Evolutionary conservation across 2,113 vertebrate genomes (phyloP).

Genomic region (Pteruthius melanotis): DNA sequence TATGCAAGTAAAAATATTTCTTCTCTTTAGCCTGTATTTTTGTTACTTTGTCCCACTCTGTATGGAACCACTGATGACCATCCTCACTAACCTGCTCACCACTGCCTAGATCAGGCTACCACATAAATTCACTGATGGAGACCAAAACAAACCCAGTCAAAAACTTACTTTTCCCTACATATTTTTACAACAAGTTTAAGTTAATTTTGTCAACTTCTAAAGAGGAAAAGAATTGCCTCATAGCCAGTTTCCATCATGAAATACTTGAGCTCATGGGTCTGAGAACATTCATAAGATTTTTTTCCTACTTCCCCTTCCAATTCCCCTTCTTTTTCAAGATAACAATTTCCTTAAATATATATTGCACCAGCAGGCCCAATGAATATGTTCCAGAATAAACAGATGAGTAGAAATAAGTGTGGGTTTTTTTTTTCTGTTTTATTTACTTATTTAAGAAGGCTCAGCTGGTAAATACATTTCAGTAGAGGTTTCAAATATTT

Average conservation of each 20-base stretch:
- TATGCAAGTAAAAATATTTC: background rate
- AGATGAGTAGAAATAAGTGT: constrained; percentile 1
- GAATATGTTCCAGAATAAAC: constrained; percentile 13
- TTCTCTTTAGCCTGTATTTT: background rate
- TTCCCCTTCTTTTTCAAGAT: background rate
- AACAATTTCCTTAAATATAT: constrained; percentile 17
- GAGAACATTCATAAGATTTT: background rate
- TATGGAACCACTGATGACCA: background rate
- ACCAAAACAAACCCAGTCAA: background rate
- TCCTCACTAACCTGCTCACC: background rate
- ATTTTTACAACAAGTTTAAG: background rate
- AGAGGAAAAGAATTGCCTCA: background rate
- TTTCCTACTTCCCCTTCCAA: background rate
- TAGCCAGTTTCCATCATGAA: background rate
- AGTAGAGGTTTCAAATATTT: constrained; percentile 32
- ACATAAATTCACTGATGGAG: background rate
- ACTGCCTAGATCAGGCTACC: too few species aligned
- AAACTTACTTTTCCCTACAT: background rate
- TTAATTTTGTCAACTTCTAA: background rate
- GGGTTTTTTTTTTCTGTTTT: background rate
- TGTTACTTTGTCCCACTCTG: background rate
- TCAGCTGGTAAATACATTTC: constrained; percentile 44
- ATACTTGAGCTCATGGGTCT: background rate
- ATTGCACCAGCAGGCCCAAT: background rate
- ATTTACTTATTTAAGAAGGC: background rate